Base-by-base conservation (phyloP, 2,113 vertebrate genomes). In the Chaetodon auriga region DNA sequence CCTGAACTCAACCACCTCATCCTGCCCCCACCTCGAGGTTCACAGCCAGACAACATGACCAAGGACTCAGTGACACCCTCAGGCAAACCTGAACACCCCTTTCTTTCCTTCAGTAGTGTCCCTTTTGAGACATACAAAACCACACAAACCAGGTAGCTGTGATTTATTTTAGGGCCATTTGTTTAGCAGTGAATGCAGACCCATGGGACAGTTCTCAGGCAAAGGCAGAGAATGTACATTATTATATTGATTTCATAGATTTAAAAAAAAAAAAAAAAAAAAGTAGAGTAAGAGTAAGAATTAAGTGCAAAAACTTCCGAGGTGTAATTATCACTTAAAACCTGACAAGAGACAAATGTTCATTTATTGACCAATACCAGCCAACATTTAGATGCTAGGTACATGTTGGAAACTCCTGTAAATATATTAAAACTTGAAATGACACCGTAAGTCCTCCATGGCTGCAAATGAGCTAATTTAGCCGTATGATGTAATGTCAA, bases 1-100 rank as follows among this genome's bases (percentile, higher is more conserved):
- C n/a, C 48, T 76, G 57, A 73, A 63, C 77, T 75, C 86, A 30
- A 36, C 48, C 63, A 75, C 81, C 58, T 65, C 78, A n/a, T 10
- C 15, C 48, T 1, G 1, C 23, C 75, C 43, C 60, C 35, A 53
- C 36, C 72, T 7, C 45, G 0, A 6, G 23, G 51, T 74, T 69
- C 48, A 74, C 6, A 71, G 46, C 54, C 61, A 60, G 61, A 72
- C 36, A 23, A 68, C 78, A 38, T 10, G 19, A 49, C 54, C 71
- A 2, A 19, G 55, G 35, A 18, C 68, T 69, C 73, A 51, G 6
- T 76, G 65, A 81, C 55, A 63, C 49, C 51, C 38, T 41, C 57
- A 48, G 49, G 14, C 10, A 25, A 63, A 60, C 68, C 70, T 45
- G 1, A 63, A 18, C 43, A 7, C 60, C 48, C 12, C 13, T 21